A percentile compares a stretch with the other conserved stretches of the same genome.
These are phyloP conservation scores for Calameuta pallipes DNA, from an alignment of 2,888 invertebrate genomes.

Conservation along the genomic window DNA sequence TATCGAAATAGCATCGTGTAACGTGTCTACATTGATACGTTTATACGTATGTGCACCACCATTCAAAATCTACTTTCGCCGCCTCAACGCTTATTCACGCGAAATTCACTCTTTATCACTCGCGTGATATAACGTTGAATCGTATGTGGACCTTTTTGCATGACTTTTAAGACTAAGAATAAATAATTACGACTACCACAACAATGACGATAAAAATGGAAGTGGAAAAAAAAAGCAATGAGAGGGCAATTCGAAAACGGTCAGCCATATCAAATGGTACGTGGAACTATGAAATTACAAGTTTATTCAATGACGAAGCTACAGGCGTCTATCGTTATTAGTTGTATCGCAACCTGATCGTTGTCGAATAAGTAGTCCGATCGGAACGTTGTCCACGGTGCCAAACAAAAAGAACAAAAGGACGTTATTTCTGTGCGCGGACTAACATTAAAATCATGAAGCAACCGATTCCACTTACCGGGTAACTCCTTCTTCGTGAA, in stretches of 20 bases:
- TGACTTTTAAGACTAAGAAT: neutral
- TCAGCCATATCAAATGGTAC: constrained; percentile 9
- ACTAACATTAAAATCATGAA: constrained; percentile 19
- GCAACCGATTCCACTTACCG: constrained; percentile 63
- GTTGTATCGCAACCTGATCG: constrained; percentile 59
- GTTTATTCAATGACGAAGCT: constrained; percentile 28
- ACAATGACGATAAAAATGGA: neutral
- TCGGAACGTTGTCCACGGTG: constrained; percentile 45
- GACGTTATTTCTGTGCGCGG: constrained; percentile 16
- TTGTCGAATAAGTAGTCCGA: constrained; percentile 39
- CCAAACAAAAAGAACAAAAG: constrained; percentile 39
- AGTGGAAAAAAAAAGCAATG: neutral
- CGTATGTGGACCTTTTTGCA: neutral
- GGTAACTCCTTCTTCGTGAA: constrained; percentile 85
- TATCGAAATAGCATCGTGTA: constrained; percentile 55
- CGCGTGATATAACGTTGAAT: neutral
- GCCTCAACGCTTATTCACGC: neutral
- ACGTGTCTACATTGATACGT: neutral
- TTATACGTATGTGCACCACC: neutral
- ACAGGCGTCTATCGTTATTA: constrained; percentile 24
- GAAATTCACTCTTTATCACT: neutral
- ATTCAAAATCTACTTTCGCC: neutral
- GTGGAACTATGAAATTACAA: constrained; percentile 40
- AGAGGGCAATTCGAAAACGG: neutral
- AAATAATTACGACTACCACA: neutral